phyloP scores from a whole-genome alignment of 2,888 invertebrate genomes.

The Branchellion lobata region DNA sequence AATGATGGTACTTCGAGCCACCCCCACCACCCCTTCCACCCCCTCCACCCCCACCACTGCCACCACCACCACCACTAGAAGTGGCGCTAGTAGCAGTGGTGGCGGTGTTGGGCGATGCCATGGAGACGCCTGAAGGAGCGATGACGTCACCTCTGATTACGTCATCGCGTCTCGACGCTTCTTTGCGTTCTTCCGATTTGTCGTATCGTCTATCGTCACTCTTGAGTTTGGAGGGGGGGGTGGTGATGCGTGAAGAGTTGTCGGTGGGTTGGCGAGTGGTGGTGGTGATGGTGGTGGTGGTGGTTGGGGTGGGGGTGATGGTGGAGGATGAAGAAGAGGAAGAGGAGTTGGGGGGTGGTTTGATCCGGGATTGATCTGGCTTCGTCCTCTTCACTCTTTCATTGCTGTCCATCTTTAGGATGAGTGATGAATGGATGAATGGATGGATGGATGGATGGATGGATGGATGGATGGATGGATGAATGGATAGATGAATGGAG shows the following conservation, averaged over 20 bases:
- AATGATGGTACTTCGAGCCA: neutral
- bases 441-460: too few relatives aligned
- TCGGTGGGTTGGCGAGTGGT: too few relatives aligned
- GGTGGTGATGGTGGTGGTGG: too few relatives aligned
- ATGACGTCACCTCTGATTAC: neutral
- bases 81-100: neutral
- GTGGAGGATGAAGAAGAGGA: too few relatives aligned
- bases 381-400: neutral
- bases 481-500: too few relatives aligned
- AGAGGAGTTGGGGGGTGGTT: neutral
- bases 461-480: too few relatives aligned
- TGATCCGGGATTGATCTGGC: neutral
- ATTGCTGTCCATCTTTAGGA: conserved; percentile 2
- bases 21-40: neutral
- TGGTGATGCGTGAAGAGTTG: too few relatives aligned
- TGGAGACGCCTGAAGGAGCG: neutral
- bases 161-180: neutral
- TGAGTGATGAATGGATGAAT: too few relatives aligned
- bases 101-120: neutral
- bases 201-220: neutral
- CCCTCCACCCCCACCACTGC: neutral
- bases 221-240: neutral
- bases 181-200: neutral
- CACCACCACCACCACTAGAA: neutral
- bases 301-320: too few relatives aligned